Percentiles rank a stretch among this genome's conserved stretches.
Evolutionary conservation across 2,888 invertebrate genomes (phyloP).

Genomic region (Agriotes lineatus): DNA sequence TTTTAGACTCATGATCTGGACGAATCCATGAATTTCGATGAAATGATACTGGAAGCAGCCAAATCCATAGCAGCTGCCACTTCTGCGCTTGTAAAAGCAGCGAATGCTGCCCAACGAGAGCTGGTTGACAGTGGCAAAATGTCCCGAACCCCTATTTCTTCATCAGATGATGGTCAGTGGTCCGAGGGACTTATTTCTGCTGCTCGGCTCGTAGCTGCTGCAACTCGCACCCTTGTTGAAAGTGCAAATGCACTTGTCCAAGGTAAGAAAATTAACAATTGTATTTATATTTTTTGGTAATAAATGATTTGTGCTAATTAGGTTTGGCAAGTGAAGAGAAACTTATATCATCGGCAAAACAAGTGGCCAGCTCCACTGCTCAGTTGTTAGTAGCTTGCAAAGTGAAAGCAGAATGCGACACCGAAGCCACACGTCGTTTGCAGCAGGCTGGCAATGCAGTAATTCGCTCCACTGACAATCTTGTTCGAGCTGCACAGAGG

Average conservation of each 20-base stretch:
- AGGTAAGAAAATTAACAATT: constrained; percentile 68
- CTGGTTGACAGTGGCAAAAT: constrained; percentile 93
- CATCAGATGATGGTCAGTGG: constrained; percentile 98
- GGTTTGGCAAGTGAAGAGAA: constrained; percentile 91
- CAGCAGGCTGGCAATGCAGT: constrained; percentile 97
- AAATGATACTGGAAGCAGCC: constrained; percentile 98
- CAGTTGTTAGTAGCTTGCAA: constrained; percentile 98
- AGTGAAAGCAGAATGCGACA: constrained; percentile 97
- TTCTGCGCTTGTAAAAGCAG: constrained; percentile 95
- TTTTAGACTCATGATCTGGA: constrained; percentile 80
- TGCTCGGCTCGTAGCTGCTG: constrained; percentile 95
- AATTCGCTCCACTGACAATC: constrained; percentile 96
- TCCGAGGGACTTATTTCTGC: constrained; percentile 97
- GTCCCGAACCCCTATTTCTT: constrained; percentile 82
- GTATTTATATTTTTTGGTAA: no score
- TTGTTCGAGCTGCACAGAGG: constrained; percentile 94
- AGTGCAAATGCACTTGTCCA: constrained; percentile 97
- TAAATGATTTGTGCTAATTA: constrained; percentile 14
- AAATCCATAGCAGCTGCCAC: constrained; percentile 98
- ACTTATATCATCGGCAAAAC: constrained; percentile 94
- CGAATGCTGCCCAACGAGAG: constrained; percentile 96
- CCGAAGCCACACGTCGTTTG: constrained; percentile 91
- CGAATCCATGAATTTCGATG: constrained; percentile 97
- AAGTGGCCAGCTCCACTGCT: constrained; percentile 97
- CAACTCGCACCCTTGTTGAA: constrained; percentile 97